phyloP scores from a whole-genome alignment of 2,113 vertebrate genomes.

The Pomatorhinus ruficollis region DNA sequence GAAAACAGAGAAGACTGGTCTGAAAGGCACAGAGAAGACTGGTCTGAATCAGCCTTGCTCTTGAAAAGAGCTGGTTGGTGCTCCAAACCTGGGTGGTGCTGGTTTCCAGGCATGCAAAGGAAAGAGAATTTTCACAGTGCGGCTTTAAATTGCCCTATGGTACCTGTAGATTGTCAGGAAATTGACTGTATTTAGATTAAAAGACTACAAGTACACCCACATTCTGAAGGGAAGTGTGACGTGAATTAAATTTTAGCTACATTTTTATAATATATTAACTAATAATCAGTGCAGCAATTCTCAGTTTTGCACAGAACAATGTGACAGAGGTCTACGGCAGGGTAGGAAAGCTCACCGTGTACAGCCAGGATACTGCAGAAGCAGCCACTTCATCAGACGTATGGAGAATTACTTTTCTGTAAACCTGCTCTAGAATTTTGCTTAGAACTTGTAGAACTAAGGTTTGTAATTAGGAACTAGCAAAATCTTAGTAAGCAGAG shows the following conservation, averaged over 20 bases:
- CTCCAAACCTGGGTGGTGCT: neutral
- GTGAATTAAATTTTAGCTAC: neutral
- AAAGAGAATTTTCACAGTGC: neutral
- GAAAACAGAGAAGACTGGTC: neutral
- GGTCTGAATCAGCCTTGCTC: neutral
- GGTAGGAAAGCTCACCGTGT: neutral
- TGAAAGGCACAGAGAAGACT: neutral
- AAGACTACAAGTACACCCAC: neutral
- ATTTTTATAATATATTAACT: neutral
- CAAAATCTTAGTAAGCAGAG: neutral
- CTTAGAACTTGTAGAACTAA: neutral
- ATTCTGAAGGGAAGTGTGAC: neutral
- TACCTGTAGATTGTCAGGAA: neutral
- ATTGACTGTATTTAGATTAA: neutral
- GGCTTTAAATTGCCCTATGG: neutral
- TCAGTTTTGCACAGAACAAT: rapidly evolving
- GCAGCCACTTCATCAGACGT: neutral
- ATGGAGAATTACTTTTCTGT: neutral
- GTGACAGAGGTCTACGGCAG: neutral
- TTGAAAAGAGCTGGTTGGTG: neutral
- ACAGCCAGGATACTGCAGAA: neutral
- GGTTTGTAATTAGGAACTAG: neutral
- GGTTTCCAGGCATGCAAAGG: neutral
- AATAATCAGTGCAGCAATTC: neutral
- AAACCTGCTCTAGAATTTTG: neutral